phyloP scores from a whole-genome alignment of 2,797 vertebrate genomes.

The Botia almorhae region DNA sequence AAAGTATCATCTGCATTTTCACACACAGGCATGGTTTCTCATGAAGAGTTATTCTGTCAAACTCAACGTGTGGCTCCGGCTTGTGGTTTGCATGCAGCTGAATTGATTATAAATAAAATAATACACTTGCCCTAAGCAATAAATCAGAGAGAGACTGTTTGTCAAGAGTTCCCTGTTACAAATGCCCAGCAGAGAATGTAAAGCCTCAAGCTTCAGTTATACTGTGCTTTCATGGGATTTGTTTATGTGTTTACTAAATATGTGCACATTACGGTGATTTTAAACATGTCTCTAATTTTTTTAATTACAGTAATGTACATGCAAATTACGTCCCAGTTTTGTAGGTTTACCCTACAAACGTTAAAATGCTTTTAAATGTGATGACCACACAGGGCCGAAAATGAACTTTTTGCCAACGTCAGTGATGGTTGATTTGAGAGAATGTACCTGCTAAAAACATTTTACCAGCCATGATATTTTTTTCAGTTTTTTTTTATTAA shows the following conservation, averaged over 20 bases:
- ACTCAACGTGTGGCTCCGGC: conserved; percentile 2
- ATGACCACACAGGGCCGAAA: too few relatives aligned
- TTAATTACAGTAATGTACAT: background rate
- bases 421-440: too few relatives aligned
- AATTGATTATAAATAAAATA: conserved; percentile 46
- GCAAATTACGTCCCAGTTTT: background rate
- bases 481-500: too few relatives aligned
- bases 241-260: background rate
- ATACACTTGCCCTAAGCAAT: conserved; percentile 47
- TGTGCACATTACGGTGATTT: background rate
- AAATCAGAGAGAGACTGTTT: conserved; percentile 55
- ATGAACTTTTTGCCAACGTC: too few relatives aligned
- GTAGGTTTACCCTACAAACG: background rate
- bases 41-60: conserved; percentile 40
- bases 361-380: too few relatives aligned
- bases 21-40: conserved; percentile 34
- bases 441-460: too few relatives aligned
- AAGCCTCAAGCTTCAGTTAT: conserved; percentile 21
- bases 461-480: too few relatives aligned
- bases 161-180: conserved; percentile 48
- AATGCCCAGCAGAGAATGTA: conserved; percentile 38
- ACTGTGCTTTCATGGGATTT: background rate
- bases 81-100: conserved; percentile 28
- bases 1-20: conserved; percentile 17
- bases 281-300: background rate